These are phyloP conservation scores for Galemys pyrenaicus DNA, from an alignment of 2,113 vertebrate genomes.

Conservation along the genomic window DNA sequence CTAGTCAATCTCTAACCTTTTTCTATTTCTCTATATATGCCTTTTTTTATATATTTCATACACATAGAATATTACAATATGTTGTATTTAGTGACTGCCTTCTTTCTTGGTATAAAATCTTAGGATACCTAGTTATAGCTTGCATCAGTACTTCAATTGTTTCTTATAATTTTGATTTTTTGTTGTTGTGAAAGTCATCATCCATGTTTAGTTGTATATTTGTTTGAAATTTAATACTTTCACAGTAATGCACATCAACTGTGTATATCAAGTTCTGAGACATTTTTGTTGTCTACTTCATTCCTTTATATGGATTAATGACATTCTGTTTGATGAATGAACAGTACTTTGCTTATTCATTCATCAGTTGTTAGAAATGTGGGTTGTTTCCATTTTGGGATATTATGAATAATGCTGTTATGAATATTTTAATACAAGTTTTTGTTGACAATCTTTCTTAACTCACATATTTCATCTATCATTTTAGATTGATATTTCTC, in stretches of 20 bases:
- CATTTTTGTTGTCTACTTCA: not conserved
- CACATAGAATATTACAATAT: not conserved
- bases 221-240: not conserved
- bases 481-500: not conserved
- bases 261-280: not conserved
- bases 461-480: not conserved
- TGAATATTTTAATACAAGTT: not conserved
- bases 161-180: constrained; percentile 22
- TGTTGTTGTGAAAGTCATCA: not conserved
- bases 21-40: not conserved
- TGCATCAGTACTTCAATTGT: not conserved
- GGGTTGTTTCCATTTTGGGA: not conserved
- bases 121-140: not conserved
- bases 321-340: not conserved
- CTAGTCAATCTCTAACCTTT: not conserved
- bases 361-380: not conserved
- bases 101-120: not conserved
- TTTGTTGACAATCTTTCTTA: not conserved
- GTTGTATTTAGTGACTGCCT: not conserved
- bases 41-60: not conserved
- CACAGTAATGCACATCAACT: not conserved
- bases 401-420: not conserved
- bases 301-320: not conserved
- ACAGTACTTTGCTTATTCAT: not conserved
- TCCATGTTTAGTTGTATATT: not conserved